phyloP scores from a whole-genome alignment of 2,113 vertebrate genomes.

The Tragelaphus strepsiceros region DNA sequence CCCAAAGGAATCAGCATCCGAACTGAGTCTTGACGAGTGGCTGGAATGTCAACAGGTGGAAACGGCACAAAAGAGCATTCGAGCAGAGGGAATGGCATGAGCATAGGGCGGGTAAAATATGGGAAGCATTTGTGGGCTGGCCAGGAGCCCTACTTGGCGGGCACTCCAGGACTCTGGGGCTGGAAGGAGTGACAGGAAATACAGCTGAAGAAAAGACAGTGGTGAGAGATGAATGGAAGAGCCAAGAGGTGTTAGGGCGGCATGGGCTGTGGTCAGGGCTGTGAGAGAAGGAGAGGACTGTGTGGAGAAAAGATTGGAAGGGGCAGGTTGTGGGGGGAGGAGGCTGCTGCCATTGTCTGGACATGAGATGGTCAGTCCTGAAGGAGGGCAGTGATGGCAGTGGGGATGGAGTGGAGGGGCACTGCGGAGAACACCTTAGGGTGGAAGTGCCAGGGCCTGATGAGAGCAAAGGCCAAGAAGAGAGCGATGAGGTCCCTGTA shows the following conservation, averaged over 20 bases:
- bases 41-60: background rate
- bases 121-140: background rate
- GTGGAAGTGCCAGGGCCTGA: background rate
- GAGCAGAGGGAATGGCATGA: background rate
- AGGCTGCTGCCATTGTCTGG: background rate
- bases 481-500: background rate
- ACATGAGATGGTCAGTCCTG: background rate
- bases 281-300: background rate
- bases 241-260: background rate
- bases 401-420: background rate
- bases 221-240: background rate
- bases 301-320: background rate
- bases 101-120: background rate
- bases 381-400: background rate
- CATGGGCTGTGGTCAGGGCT: background rate
- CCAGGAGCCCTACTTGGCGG: background rate
- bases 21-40: background rate
- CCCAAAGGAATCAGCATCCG: background rate
- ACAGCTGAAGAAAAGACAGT: background rate
- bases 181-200: background rate
- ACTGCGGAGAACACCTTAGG: background rate
- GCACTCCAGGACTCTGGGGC: background rate
- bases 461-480: background rate
- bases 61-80: background rate
- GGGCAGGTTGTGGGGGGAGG: background rate